Base-by-base conservation (phyloP, 2,113 vertebrate genomes). In the Genyomyrus donnyi region DNA sequence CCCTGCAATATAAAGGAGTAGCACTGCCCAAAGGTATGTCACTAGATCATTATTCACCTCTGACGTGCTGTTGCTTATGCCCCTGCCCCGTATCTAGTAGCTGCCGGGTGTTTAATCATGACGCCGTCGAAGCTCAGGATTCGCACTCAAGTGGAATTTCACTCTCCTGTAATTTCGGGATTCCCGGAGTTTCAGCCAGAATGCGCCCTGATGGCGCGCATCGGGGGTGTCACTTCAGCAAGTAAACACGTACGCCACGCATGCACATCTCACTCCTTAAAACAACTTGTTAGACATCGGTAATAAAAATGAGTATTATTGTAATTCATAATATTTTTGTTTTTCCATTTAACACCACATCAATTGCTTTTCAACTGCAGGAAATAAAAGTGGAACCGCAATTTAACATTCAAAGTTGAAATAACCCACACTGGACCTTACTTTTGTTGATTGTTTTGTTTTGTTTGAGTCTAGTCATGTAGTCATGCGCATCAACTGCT, bases 1-100 rank as follows among this genome's bases (percentile, higher is more conserved):
- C 83, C 49, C 90, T 88, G 88, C 48, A 90, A 92, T 89, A 88
- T 84, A 88, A 94, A 93, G 74, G 74, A 39, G 27, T 92, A 90
- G 50, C 56, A 89, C 89, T 88, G 93, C 92, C 93, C 85, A 89
- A 91, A 93, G 91, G 92, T 90, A 92, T 93, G 89, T 74, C 88
- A 88, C 92, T 89, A 89, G 74, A 90, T 91, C 84, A 90, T 91
- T 92, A 90, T 88, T 91, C 89, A 90, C 93, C 91, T 94, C 91
- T 91, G 92, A 91, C 92, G 90, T 93, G 93, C 92, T 21, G 91
- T 89, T 31, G 84, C 19, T 15, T 89, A 19, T 5, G 3, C 70
- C 15, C 91, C 70, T 83, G 90, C 91, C 74, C 88, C 90, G 35
- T 80, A 42, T 35, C 74, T 80, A 80, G 83, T 90, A 66, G 90